Evolutionary conservation across 2,888 invertebrate species (phyloP).

Genomic region (Dicranocentrus wangi): DNA sequence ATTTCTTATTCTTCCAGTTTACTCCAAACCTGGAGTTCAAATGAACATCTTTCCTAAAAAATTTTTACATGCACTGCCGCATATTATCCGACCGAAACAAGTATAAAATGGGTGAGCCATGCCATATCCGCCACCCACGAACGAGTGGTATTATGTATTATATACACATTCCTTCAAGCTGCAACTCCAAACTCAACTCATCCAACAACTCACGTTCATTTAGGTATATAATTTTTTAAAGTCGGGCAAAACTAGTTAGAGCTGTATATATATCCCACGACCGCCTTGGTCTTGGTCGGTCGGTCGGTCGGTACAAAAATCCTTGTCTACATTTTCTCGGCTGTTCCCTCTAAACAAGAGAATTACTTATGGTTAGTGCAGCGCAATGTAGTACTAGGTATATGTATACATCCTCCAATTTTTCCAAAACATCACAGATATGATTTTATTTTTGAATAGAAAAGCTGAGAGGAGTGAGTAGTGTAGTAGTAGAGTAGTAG

Average conservation of each 20-base stretch:
- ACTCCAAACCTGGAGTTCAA: neutral
- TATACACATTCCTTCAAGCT: no score
- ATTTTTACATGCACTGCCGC: neutral
- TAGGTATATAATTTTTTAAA: constrained; percentile 19
- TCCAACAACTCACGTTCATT: neutral
- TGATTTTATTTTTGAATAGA: constrained; percentile 53
- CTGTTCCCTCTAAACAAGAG: constrained; percentile 20
- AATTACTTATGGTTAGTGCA: constrained; percentile 29
- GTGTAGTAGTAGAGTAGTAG: constrained; percentile 3
- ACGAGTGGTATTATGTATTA: no score
- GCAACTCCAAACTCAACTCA: no score
- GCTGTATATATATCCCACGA: no score
- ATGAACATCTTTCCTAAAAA: neutral
- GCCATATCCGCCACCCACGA: neutral
- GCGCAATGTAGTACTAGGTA: neutral
- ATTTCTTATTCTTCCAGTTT: neutral
- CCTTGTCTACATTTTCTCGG: constrained; percentile 8
- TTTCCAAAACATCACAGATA: constrained; percentile 46
- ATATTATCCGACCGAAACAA: no score
- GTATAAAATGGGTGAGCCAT: neutral
- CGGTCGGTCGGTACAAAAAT: no score
- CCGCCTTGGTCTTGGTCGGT: no score
- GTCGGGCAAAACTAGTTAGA: no score
- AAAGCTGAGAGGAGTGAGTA: constrained; percentile 11
- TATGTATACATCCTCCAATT: constrained; percentile 43